Evolutionary conservation across 2,113 vertebrate genomes (phyloP).

Genomic region (Entomyzon cyanotis): DNA sequence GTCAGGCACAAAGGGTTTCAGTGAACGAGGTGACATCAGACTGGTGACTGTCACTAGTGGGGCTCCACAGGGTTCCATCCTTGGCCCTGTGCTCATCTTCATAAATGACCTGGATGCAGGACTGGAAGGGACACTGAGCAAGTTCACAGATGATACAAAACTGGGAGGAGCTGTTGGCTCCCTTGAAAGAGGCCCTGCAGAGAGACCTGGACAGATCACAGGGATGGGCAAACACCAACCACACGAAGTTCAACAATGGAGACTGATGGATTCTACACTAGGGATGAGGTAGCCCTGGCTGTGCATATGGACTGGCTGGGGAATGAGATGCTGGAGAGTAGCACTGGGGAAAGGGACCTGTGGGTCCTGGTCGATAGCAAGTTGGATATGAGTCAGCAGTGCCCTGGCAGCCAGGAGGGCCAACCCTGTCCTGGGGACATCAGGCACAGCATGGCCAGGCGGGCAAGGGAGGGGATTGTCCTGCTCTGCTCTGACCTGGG

Average conservation of each 20-base stretch:
- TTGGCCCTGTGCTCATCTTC: not conserved
- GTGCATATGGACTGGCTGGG: not conserved
- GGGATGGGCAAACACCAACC: not conserved
- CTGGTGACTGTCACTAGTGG: not conserved
- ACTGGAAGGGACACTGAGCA: not conserved
- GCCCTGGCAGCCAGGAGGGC: not conserved
- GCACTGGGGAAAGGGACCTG: not conserved
- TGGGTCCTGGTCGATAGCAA: rapidly evolving
- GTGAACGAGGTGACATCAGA: not conserved
- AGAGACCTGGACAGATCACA: not conserved
- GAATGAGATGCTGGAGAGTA: not conserved
- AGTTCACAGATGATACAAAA: not conserved
- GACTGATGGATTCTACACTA: not conserved
- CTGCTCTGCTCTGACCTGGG: not conserved
- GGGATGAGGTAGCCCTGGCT: rapidly evolving
- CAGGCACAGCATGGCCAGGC: not conserved
- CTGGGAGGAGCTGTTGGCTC: not conserved
- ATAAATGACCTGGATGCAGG: not conserved
- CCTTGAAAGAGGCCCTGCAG: not conserved
- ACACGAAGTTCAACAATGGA: not conserved
- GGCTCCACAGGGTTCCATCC: not conserved
- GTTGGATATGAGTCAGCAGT: rapidly evolving
- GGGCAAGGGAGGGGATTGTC: not conserved
- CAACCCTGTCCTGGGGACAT: not conserved
- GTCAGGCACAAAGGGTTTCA: no score